A percentile compares a stretch with the other conserved stretches of the same genome.
These are phyloP conservation scores for Mormyrops attenuatus DNA, from an alignment of 2,797 vertebrate species.

Conservation along the genomic window DNA sequence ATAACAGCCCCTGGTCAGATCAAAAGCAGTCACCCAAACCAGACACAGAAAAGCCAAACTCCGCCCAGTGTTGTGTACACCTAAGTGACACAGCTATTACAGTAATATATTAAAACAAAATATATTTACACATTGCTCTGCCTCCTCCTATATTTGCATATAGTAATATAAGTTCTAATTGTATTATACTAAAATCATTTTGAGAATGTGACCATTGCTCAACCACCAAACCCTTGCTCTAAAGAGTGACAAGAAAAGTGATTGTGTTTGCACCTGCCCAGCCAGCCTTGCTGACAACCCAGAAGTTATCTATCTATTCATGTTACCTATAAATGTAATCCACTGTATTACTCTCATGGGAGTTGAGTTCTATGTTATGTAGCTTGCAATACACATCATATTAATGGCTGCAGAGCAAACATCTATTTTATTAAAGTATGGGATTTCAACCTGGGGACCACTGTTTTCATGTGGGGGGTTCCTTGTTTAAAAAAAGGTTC, in stretches of 20 bases:
- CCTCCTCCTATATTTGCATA: background rate
- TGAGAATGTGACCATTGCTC: background rate
- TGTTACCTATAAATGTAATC: background rate
- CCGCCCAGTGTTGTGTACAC: conserved; percentile 41
- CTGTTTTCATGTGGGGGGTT: background rate
- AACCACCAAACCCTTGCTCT: background rate
- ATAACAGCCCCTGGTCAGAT: background rate
- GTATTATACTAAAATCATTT: background rate
- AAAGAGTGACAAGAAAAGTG: background rate
- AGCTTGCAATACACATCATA: background rate
- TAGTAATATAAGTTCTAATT: background rate
- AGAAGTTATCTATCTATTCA: background rate
- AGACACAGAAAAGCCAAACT: background rate
- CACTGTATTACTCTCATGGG: background rate
- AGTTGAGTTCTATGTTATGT: background rate
- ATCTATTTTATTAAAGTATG: background rate
- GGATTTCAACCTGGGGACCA: background rate
- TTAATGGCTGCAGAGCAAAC: background rate
- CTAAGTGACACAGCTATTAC: conserved; percentile 22
- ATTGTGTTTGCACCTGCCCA: background rate
- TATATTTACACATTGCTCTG: conserved; percentile 35
- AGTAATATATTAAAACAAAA: conserved; percentile 48
- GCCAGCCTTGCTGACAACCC: background rate
- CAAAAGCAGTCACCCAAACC: background rate
- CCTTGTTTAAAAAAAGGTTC: background rate